Percentiles rank a stretch among this genome's conserved stretches.
Evolutionary conservation across 1,140 invertebrate species (phyloP).

Genomic region (Euborellia annulipes): DNA sequence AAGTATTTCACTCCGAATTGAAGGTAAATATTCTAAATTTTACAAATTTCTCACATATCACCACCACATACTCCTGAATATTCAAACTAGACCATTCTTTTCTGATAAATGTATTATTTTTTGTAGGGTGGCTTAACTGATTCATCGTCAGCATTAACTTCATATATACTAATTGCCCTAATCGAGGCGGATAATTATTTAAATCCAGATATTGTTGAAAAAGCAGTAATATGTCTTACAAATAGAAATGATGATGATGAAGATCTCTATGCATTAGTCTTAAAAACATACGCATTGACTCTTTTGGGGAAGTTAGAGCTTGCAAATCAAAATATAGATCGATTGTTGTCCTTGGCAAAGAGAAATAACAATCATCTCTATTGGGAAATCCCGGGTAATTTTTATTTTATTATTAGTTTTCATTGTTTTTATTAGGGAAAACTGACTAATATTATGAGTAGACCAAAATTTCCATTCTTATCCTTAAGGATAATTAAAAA

Average conservation of each 20-base stretch:
- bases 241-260: constrained; percentile 21
- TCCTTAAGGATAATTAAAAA: too few relatives aligned
- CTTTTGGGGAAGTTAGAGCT: too few relatives aligned
- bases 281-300: too few relatives aligned
- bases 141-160: constrained; percentile 40
- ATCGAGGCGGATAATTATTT: constrained; percentile 36
- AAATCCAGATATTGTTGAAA: constrained; percentile 27
- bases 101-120: not conserved
- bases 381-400: constrained; percentile 29
- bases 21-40: constrained; percentile 32
- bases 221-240: constrained; percentile 39
- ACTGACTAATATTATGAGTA: too few relatives aligned
- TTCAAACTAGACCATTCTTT: not conserved
- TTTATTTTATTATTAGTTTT: too few relatives aligned
- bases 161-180: constrained; percentile 47
- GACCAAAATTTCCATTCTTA: too few relatives aligned
- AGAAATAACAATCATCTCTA: constrained; percentile 23
- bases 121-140: constrained; percentile 43
- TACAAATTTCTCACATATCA: not conserved
- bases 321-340: too few relatives aligned
- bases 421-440: too few relatives aligned
- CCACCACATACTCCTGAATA: not conserved
- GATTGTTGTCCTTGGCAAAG: not conserved
- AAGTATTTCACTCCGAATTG: constrained; percentile 57
- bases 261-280: too few relatives aligned